phyloP scores from a whole-genome alignment of 2,113 vertebrate species.

The Pontoporia blainvillei region DNA sequence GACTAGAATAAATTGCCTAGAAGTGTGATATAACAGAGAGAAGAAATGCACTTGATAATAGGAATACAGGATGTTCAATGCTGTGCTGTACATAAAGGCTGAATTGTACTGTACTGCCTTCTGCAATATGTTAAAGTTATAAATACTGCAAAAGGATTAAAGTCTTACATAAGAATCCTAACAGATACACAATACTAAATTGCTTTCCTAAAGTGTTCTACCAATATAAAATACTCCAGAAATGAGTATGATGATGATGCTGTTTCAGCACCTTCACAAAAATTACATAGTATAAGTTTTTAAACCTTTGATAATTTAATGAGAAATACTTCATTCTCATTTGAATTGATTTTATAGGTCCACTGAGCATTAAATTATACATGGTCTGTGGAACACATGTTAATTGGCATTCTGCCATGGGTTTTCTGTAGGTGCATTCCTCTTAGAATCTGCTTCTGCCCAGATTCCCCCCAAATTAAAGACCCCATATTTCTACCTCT shows the following conservation, averaged over 20 bases:
- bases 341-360: neutral
- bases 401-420: neutral
- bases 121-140: slow-evolving; percentile 50
- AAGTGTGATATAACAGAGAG: neutral
- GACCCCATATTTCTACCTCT: neutral
- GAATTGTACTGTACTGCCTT: slow-evolving; percentile 27
- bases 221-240: neutral
- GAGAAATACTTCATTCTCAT: neutral
- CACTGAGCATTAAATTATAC: neutral
- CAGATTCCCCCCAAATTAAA: neutral
- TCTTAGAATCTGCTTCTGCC: neutral
- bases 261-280: neutral
- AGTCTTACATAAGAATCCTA: slow-evolving; percentile 53
- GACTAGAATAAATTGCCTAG: neutral
- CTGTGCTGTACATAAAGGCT: neutral
- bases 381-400: neutral
- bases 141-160: slow-evolving; percentile 57
- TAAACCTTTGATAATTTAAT: slow-evolving; percentile 31
- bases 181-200: slow-evolving; percentile 39
- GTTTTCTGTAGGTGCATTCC: neutral
- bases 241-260: neutral
- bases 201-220: slow-evolving; percentile 16
- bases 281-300: neutral
- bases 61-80: neutral
- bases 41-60: neutral